phyloP scores from a whole-genome alignment of 2,113 vertebrate genomes.

The Romanogobio albipinnatus region DNA sequence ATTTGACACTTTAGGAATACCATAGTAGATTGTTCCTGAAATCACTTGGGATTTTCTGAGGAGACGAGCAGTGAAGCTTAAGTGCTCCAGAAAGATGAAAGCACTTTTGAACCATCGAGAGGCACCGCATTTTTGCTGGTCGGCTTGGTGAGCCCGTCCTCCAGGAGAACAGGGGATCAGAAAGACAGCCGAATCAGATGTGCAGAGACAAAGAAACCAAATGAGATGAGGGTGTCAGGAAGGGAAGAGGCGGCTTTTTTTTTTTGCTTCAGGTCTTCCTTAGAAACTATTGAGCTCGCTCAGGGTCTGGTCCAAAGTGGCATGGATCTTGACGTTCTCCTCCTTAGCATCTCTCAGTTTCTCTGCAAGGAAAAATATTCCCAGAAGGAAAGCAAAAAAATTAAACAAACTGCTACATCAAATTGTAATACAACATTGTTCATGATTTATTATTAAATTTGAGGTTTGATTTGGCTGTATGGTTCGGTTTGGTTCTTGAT shows the following conservation, averaged over 20 bases:
- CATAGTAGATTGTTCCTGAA: background rate
- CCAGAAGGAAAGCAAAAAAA: background rate
- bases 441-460: background rate
- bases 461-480: background rate
- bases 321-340: slow-evolving; percentile 87
- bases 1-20: slow-evolving; percentile 8
- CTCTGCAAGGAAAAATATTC: slow-evolving; percentile 73
- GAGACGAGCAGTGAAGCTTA: slow-evolving; percentile 19
- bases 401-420: background rate
- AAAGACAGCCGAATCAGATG: background rate
- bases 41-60: slow-evolving; percentile 8
- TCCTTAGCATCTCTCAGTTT: slow-evolving; percentile 88
- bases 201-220: background rate
- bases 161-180: background rate
- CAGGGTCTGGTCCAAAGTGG: slow-evolving; percentile 92
- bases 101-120: slow-evolving; percentile 3
- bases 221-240: slow-evolving; percentile 40
- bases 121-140: background rate
- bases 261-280: slow-evolving; percentile 51
- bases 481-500: background rate
- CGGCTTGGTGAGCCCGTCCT: background rate
- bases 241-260: slow-evolving; percentile 11
- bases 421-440: background rate
- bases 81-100: background rate
- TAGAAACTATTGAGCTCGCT: slow-evolving; percentile 92